Base-by-base conservation (phyloP, 1,140 invertebrate species). In the Probaryconus sp. region DNA sequence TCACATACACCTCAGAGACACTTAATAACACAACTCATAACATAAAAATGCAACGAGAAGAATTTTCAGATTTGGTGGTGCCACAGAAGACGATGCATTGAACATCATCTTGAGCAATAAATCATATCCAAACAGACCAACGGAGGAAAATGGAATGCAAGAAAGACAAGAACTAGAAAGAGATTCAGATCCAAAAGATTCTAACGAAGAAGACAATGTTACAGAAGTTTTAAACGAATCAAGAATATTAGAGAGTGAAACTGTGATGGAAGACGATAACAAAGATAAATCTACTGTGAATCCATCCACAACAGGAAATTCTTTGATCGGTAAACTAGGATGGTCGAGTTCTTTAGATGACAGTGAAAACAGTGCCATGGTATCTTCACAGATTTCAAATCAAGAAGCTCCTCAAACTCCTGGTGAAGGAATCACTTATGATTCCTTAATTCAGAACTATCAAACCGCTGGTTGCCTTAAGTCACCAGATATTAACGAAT, bases 261-360 rank as follows among this genome's bases (percentile, higher is more conserved):
- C 6, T 3, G n/a, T 47, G 0, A 11, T 5, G n/a, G 18, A 35
- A n/a, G 5, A 20, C 14, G 6, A 17, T 13, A 2, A 18, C n/a
- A 45, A 55, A 60, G 45, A 61, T 40, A 64, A 11, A 28, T 30
- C 56, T 11, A 77, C 76, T 28, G 69, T 78, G n/a, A 55, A 77
- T 7, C 60, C 28, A 45, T 60, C 65, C 3, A 45, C 77, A 11
- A 82, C 83, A 43, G 93, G 93, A 3, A 94, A 94, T 84, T 93
- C 92, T 24, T 78, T 94, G 7, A 85, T 88, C 81, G 89, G 89
- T 20, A 89, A 90, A 81, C 86, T 87, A 5, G 91, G 93, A 1
- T 94, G 93, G 93, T 94, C 92, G 0, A 90, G 89, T 0, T 86
- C 86, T 0, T 89, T 90, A 73, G 91, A 92, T 63, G 90, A 90